Conservation (phyloP, 2,888 invertebrate genomes). For the Melieria picta region DNA sequence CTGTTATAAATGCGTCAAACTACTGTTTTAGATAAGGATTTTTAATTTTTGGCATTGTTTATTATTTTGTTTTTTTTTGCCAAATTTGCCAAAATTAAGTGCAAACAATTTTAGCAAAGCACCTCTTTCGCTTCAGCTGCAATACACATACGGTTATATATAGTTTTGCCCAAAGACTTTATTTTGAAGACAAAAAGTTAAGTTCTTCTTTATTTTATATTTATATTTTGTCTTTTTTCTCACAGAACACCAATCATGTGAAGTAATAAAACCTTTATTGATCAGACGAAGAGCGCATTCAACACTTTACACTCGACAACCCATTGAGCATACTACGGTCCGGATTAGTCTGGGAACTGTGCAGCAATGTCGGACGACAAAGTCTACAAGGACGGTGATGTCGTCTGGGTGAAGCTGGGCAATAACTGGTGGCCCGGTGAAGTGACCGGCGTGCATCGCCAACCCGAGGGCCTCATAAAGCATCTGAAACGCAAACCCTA, state of each 20-base stretch:
- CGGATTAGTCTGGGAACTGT: not conserved
- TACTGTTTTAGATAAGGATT: no score
- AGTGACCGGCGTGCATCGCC: slow-evolving; percentile 74
- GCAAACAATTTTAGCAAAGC: no score
- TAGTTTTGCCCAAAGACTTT: no score
- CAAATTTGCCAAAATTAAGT: no score
- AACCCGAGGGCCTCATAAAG: slow-evolving; percentile 74
- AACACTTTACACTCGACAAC: not conserved
- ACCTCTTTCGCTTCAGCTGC: no score
- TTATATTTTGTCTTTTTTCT: not conserved
- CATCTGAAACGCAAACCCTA: slow-evolving; percentile 76
- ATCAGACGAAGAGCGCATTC: no score
- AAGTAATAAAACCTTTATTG: not conserved
- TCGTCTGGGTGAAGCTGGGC: slow-evolving; percentile 87
- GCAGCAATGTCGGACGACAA: slow-evolving; percentile 50
- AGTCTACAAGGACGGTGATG: slow-evolving; percentile 73
- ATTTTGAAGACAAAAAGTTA: no score
- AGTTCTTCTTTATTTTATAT: no score
- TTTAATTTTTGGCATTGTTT: no score
- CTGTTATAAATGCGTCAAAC: no score
- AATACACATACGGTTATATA: no score
- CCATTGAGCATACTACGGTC: not conserved
- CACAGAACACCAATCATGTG: slow-evolving; percentile 22
- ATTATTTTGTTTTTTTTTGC: no score
- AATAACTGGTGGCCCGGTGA: slow-evolving; percentile 89